Conservation (phyloP, 2,797 vertebrate genomes). For the Esox masquinongy region DNA sequence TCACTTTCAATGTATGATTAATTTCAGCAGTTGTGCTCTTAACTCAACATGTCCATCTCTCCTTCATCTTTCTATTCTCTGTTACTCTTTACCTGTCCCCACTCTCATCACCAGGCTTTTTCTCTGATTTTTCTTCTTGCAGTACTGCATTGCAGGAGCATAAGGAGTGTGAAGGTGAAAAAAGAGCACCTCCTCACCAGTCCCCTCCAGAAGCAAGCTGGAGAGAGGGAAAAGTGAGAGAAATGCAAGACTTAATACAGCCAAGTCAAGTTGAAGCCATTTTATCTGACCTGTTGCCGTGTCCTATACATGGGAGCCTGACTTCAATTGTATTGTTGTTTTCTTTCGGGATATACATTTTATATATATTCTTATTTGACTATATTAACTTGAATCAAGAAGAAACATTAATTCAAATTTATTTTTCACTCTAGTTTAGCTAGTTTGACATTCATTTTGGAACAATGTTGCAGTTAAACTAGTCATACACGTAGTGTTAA, state of each 20-base stretch:
- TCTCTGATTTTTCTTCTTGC: slow-evolving; percentile 66
- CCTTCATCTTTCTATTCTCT: slow-evolving; percentile 31
- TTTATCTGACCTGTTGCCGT: slow-evolving; percentile 37
- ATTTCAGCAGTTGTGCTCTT: neutral
- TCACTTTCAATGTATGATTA: neutral
- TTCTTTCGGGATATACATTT: slow-evolving; percentile 15
- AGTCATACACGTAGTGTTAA: neutral
- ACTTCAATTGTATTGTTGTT: slow-evolving; percentile 25
- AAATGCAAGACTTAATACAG: slow-evolving; percentile 63
- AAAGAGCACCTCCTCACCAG: slow-evolving; percentile 39
- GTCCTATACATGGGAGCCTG: slow-evolving; percentile 53
- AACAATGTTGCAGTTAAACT: neutral
- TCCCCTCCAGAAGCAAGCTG: slow-evolving; percentile 62
- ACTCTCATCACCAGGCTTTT: slow-evolving; percentile 58
- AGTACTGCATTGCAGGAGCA: slow-evolving; percentile 72
- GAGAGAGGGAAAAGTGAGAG: slow-evolving; percentile 64
- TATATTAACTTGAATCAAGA: slow-evolving; percentile 36
- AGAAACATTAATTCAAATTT: slow-evolving; percentile 7
- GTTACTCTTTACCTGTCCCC: slow-evolving; percentile 40
- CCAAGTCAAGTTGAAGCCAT: slow-evolving; percentile 51
- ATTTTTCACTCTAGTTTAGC: neutral
- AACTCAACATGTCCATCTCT: slow-evolving; percentile 64
- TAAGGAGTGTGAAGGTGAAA: slow-evolving; percentile 58
- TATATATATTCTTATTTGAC: slow-evolving; percentile 11
- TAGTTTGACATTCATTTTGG: slow-evolving; percentile 11